These are phyloP conservation scores for Pandemis corylana DNA, from an alignment of 2,888 invertebrate genomes.

Conservation along the genomic window DNA sequence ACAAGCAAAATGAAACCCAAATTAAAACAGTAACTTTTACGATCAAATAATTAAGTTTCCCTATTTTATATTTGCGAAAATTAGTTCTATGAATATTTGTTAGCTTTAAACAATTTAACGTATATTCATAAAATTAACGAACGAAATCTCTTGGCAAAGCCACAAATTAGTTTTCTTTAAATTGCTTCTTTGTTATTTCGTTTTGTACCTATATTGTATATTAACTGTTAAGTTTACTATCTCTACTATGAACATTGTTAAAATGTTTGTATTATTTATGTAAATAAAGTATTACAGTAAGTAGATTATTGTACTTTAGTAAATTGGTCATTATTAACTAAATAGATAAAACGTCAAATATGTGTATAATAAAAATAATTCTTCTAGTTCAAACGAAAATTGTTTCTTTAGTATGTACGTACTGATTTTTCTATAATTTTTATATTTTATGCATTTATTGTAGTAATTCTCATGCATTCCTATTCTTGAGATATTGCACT, in stretches of 20 bases:
- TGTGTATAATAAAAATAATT: constrained; percentile 67
- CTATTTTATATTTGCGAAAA: constrained; percentile 17
- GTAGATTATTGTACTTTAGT: constrained; percentile 66
- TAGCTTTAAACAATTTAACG: constrained; percentile 19
- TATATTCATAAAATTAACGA: constrained; percentile 25
- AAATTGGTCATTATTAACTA: constrained; percentile 40
- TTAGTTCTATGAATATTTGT: constrained; percentile 17
- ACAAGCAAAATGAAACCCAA: constrained; percentile 35
- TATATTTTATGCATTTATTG: constrained; percentile 67
- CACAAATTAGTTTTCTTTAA: constrained; percentile 47
- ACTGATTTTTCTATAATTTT: constrained; percentile 40
- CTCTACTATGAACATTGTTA: constrained; percentile 69
- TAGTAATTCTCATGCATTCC: constrained; percentile 69
- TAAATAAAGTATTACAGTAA: constrained; percentile 72
- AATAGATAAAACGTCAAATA: constrained; percentile 68
- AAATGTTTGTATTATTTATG: constrained; percentile 82
- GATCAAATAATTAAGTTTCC: constrained; percentile 51
- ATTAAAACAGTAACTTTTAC: constrained; percentile 43
- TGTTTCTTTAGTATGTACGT: constrained; percentile 61
- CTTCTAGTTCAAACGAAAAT: constrained; percentile 58
- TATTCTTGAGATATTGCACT: constrained; percentile 55
- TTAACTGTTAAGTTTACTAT: constrained; percentile 78
- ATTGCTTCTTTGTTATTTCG: constrained; percentile 69
- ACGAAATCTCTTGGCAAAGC: constrained; percentile 53
- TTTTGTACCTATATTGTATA: constrained; percentile 75